Evolutionary conservation across 2,797 vertebrate species (phyloP).

Genomic region (Anomalospiza imberbis): DNA sequence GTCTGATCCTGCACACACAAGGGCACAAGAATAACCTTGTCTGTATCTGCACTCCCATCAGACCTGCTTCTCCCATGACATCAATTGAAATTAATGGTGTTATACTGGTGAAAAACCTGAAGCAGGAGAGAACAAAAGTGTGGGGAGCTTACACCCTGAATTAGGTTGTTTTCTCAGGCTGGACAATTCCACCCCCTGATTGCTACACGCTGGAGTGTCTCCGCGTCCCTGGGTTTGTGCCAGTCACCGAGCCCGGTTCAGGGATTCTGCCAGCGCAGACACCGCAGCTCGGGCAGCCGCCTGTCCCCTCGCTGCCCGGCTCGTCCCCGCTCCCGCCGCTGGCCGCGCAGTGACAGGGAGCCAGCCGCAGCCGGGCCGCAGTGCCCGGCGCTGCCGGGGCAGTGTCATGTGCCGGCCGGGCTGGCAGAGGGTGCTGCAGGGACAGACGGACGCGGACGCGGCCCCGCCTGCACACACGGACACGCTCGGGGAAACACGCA

Average conservation of each 20-base stretch:
- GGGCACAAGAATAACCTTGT: not conserved
- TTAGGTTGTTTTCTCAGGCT: not conserved
- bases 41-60: not conserved
- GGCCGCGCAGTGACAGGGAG: rapidly evolving
- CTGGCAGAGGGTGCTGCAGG: slow-evolving; percentile 62
- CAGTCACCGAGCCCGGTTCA: rapidly evolving
- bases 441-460: not conserved
- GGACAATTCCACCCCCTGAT: not conserved
- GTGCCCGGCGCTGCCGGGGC: not conserved
- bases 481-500: not conserved
- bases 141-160: not conserved
- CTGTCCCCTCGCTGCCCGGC: not conserved
- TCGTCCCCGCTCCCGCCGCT: rapidly evolving
- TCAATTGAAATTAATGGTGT: not conserved
- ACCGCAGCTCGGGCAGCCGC: rapidly evolving
- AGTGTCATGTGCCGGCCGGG: not conserved
- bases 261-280: not conserved
- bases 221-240: not conserved
- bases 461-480: not conserved
- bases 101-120: not conserved
- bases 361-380: not conserved
- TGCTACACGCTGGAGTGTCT: rapidly evolving
- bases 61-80: not conserved
- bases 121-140: not conserved
- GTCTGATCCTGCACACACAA: not conserved